Percentiles rank a stretch among this genome's conserved stretches.
These are phyloP conservation scores for Drosophila insularis DNA, from an alignment of 1,140 invertebrate species.

Conservation along the genomic window DNA sequence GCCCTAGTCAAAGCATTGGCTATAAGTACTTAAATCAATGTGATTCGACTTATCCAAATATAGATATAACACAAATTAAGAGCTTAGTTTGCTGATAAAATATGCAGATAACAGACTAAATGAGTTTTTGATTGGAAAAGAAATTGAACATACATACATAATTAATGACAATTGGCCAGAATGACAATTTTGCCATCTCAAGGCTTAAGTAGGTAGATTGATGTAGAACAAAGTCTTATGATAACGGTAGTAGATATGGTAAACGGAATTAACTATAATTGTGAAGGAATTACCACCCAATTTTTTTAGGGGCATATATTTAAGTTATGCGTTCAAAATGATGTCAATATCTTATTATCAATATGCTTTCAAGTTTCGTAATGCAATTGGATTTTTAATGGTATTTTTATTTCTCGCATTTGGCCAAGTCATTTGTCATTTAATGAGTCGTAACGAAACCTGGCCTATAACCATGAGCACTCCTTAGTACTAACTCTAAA, in stretches of 20 bases:
- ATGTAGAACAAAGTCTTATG: background rate
- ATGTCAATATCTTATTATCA: no score
- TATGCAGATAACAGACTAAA: background rate
- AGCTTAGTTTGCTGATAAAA: background rate
- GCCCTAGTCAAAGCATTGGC: background rate
- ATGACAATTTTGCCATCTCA: background rate
- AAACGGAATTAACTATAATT: no score
- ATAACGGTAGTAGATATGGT: background rate
- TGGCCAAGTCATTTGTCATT: no score
- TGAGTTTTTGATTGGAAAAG: background rate
- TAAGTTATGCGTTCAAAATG: no score
- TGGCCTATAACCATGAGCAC: no score
- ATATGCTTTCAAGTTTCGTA: no score
- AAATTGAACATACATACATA: background rate
- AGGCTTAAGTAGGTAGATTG: background rate
- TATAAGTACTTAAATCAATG: conserved; percentile 6
- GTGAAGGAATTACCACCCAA: no score
- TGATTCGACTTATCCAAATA: background rate
- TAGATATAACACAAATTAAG: background rate
- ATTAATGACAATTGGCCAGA: background rate
- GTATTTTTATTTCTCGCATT: no score
- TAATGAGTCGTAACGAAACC: no score
- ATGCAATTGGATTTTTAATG: no score
- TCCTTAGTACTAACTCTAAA: no score
- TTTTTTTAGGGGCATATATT: no score